Percentiles rank a stretch among this genome's conserved stretches.
phyloP scores from a whole-genome alignment of 2,113 vertebrate genomes.

The Epinephelus cyanopodus region DNA sequence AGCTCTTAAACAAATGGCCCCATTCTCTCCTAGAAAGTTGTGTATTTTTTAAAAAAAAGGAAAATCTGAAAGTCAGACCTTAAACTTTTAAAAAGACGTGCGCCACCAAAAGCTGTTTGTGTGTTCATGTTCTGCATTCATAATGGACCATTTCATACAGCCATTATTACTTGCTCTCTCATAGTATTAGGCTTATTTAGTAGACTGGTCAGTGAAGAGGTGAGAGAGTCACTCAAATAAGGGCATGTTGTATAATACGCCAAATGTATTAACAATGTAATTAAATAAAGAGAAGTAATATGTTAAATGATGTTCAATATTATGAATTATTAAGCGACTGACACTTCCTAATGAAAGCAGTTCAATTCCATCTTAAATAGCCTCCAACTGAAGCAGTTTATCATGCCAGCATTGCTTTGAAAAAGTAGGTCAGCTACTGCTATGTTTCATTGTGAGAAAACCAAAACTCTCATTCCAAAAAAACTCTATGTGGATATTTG shows the following conservation, averaged over 20 bases:
- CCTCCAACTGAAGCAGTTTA: constrained; percentile 55
- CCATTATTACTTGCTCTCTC: constrained; percentile 13
- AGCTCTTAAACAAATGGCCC: constrained; percentile 40
- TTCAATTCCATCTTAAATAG: constrained; percentile 56
- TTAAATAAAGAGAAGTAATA: constrained; percentile 15
- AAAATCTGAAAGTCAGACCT: background rate
- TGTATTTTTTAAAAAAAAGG: constrained; percentile 4
- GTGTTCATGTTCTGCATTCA: constrained; percentile 7
- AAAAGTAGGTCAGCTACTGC: constrained; percentile 55
- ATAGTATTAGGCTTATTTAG: background rate
- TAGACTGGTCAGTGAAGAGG: constrained; percentile 6
- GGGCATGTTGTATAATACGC: constrained; percentile 5
- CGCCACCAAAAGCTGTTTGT: constrained; percentile 8
- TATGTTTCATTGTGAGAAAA: constrained; percentile 40
- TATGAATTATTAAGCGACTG: constrained; percentile 39
- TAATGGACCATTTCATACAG: constrained; percentile 3
- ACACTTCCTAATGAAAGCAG: constrained; percentile 46
- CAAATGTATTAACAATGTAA: background rate
- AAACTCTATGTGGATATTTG: constrained; percentile 1
- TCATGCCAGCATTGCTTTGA: constrained; percentile 33
- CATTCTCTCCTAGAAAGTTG: constrained; percentile 13
- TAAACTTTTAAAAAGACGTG: constrained; percentile 5
- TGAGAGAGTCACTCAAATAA: background rate
- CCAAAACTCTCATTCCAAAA: constrained; percentile 20
- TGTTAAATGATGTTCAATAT: constrained; percentile 33